phyloP scores from a whole-genome alignment of 2,113 vertebrate species.

The Aplodontia rufa region DNA sequence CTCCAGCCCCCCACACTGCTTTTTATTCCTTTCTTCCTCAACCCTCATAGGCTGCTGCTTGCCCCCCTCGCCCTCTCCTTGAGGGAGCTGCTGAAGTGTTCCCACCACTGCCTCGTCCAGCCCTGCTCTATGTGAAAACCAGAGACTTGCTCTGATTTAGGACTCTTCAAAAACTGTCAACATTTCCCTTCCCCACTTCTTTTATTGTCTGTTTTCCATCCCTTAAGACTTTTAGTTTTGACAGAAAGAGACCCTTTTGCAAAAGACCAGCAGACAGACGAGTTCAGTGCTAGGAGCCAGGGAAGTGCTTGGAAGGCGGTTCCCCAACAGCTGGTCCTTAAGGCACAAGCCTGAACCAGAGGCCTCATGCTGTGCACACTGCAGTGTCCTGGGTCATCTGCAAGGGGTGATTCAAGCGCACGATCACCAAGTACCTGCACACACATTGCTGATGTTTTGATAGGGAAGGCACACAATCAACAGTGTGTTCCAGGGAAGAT shows the following conservation, averaged over 20 bases:
- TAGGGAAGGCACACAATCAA: not conserved
- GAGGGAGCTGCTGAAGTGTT: not conserved
- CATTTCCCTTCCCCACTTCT: not conserved
- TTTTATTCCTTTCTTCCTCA: not conserved
- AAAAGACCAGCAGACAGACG: not conserved
- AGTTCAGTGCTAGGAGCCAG: not conserved
- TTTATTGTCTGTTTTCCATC: not conserved
- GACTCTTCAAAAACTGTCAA: not conserved
- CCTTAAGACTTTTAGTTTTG: not conserved
- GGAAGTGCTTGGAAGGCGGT: not conserved
- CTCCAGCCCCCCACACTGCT: no score
- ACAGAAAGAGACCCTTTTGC: not conserved
- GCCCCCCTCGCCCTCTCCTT: not conserved
- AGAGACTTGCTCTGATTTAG: slow-evolving; percentile 36
- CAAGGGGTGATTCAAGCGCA: not conserved
- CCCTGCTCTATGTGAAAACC: no score
- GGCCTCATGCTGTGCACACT: no score
- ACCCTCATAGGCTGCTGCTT: not conserved
- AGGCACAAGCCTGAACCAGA: no score
- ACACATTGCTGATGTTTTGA: not conserved
- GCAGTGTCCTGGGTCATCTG: no score
- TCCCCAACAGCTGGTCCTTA: no score
- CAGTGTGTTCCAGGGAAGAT: no score
- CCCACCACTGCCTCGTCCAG: no score
- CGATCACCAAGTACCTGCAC: not conserved